These are phyloP conservation scores for Temnothorax longispinosus DNA, from an alignment of 1,140 invertebrate species.

Conservation along the genomic window DNA sequence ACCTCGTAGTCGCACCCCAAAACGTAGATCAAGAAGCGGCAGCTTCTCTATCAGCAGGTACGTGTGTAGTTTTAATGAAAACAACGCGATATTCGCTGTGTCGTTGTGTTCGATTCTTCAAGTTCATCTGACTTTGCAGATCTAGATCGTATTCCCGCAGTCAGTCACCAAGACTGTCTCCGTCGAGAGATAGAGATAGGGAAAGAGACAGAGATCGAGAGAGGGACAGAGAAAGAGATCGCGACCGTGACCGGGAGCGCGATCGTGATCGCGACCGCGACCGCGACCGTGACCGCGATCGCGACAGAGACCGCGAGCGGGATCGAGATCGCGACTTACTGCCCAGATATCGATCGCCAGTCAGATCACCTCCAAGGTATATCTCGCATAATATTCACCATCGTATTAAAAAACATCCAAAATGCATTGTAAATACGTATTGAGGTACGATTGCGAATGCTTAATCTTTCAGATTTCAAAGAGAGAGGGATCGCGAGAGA, in stretches of 20 bases:
- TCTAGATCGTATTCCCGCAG: constrained; percentile 84
- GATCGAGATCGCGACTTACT: constrained; percentile 77
- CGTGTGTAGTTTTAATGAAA: constrained; percentile 54
- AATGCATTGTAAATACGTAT: neutral
- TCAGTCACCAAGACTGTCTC: constrained; percentile 82
- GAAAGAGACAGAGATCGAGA: constrained; percentile 80
- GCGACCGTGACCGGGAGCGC: constrained; percentile 71
- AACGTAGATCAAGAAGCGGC: constrained; percentile 83
- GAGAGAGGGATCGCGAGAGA: constrained; percentile 82
- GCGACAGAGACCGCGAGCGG: constrained; percentile 71
- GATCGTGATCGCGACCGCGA: constrained; percentile 76
- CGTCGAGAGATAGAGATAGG: constrained; percentile 80
- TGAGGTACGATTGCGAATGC: neutral
- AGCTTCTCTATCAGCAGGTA: constrained; percentile 87
- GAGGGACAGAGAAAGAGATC: constrained; percentile 72
- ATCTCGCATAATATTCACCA: constrained; percentile 23
- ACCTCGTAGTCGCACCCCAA: constrained; percentile 84
- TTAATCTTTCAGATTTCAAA: constrained; percentile 81
- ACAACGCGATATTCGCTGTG: too few relatives aligned
- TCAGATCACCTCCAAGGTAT: constrained; percentile 86
- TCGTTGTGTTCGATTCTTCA: neutral
- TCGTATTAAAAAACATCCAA: neutral
- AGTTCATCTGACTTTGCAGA: constrained; percentile 67
- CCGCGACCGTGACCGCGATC: constrained; percentile 73
- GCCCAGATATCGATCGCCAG: constrained; percentile 85